A percentile compares a stretch with the other conserved stretches of the same genome.
Conservation (phyloP, 2,113 vertebrate species). For the Delphinapterus leucas region DNA sequence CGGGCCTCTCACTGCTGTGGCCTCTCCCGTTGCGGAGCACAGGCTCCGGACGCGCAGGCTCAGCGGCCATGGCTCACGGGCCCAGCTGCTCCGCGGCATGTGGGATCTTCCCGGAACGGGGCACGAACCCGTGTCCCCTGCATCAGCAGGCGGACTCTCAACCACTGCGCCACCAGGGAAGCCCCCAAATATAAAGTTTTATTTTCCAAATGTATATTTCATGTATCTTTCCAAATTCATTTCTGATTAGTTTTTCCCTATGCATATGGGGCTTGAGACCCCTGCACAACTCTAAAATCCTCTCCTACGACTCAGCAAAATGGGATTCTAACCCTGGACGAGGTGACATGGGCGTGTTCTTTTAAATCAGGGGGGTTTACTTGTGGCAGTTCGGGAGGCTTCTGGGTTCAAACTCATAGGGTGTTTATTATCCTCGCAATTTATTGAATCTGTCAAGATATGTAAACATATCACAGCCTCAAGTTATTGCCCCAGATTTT, state of each 20-base stretch:
- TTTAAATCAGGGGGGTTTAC: background rate
- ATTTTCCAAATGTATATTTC: background rate
- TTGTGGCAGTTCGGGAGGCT: background rate
- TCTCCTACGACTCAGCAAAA: background rate
- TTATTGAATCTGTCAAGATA: background rate
- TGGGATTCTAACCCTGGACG: background rate
- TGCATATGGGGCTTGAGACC: background rate
- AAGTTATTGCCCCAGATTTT: background rate
- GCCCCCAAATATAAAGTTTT: background rate
- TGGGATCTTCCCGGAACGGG: too few species aligned
- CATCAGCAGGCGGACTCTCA: too few species aligned
- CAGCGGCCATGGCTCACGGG: too few species aligned
- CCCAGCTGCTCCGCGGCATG: too few species aligned
- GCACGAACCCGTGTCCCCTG: too few species aligned
- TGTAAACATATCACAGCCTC: background rate
- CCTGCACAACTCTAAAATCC: background rate
- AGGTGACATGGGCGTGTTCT: background rate
- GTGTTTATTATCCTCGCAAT: background rate
- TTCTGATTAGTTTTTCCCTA: background rate
- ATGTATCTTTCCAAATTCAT: background rate
- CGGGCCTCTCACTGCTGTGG: too few species aligned
- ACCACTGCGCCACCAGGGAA: too few species aligned
- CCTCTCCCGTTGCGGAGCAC: too few species aligned
- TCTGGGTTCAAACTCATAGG: background rate
- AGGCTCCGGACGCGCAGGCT: fast-evolving